Evolutionary conservation across 2,888 invertebrate genomes (phyloP).

Genomic region (Phortica magna): DNA sequence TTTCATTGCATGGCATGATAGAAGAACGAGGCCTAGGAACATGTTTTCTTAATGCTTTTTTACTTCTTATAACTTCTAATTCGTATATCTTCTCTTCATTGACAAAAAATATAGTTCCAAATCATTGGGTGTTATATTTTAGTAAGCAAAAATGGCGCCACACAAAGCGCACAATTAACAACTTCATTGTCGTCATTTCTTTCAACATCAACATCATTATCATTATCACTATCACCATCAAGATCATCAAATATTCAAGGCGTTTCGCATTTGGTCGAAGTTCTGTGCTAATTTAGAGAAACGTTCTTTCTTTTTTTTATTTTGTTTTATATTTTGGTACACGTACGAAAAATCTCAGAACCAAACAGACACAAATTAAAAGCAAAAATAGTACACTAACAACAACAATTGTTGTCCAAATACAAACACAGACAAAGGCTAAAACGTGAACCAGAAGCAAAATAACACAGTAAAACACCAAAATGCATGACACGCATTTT

Average conservation of each 20-base stretch:
- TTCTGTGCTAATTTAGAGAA: constrained; percentile 25
- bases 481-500: constrained; percentile 68
- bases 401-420: constrained; percentile 12
- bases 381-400: background rate
- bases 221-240: constrained; percentile 2
- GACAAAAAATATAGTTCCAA: background rate
- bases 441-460: constrained; percentile 26
- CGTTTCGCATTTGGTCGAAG: background rate
- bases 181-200: background rate
- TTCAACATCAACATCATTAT: constrained; percentile 3
- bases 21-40: too few relatives aligned
- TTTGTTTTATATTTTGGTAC: background rate
- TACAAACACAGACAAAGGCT: background rate
- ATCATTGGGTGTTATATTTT: too few relatives aligned
- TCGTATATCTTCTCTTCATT: background rate
- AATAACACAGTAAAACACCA: constrained; percentile 35
- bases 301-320: background rate
- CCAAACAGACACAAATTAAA: constrained; percentile 11
- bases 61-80: too few relatives aligned
- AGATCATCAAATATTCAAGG: constrained; percentile 24
- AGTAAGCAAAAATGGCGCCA: too few relatives aligned
- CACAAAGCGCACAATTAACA: background rate
- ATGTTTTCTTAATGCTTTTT: too few relatives aligned
- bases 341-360: background rate
- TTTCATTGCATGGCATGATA: too few relatives aligned